Base-by-base conservation (phyloP, 2,888 invertebrate species). In the Phania funesta region DNA sequence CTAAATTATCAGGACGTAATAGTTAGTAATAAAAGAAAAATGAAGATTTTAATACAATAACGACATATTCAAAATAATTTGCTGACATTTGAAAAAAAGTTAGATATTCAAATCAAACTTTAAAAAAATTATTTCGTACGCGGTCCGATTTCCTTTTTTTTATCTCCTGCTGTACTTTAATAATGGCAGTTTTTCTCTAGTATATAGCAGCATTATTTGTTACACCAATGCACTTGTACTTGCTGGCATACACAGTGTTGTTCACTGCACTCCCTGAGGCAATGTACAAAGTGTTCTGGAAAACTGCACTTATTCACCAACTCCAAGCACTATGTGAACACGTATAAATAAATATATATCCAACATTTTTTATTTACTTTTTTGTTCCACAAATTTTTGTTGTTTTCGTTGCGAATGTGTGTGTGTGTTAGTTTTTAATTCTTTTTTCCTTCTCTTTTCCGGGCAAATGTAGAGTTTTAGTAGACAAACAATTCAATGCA, bases 191-290 rank as follows among this genome's bases (percentile, higher is more conserved):
- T 41, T 9, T 67, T 58, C 48, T 44, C 46, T 24, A 20, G 56
- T 52, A n/a, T n/a, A n/a, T n/a, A 52, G 64, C 44, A 35, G 50
- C 41, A 54, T 44, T 67, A 54, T 71, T 71, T 60, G 58, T 50
- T 77, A 60, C 54, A 67, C 67, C 81, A 67, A 64, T 70, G 77
- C 67, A 68, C 38, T 71, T 74, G 68, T 65, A 22, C 50, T 68
- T 77, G 77, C 64, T 81, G 56, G 54, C 58, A 56, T 44, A 73
- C 67, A 74, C 48, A 78, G 50, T 68, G 54, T 77, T 81, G 38
- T 81, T 58, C 74, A 74, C 82, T 82, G 82, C 82, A 82, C 78
- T 82, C 82, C 82, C 78, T 78, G 26, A 58, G 82, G 82, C 74
- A 26, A 29, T 78, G 82, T 74, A 82, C 73, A 77, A 74, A 78